phyloP scores from a whole-genome alignment of 1,140 invertebrate genomes.

The Ostrea edulis region DNA sequence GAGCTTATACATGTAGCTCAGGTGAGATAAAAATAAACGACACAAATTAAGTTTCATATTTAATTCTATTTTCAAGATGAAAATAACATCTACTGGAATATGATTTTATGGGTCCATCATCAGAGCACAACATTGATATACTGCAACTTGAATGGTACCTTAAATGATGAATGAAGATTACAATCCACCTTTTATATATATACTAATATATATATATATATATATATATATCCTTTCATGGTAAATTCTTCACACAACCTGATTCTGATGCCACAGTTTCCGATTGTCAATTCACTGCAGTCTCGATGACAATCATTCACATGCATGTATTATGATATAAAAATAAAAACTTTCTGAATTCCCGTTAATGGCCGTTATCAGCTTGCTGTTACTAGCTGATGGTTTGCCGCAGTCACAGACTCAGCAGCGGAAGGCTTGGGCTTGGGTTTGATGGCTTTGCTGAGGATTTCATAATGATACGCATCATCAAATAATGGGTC shows the following conservation, averaged over 20 bases:
- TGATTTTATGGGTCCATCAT: no score
- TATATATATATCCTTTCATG: background rate
- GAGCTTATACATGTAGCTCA: no score
- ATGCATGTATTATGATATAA: background rate
- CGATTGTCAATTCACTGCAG: background rate
- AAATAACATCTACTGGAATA: no score
- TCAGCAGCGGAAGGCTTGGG: background rate
- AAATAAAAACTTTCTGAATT: no score
- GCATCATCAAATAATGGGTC: conserved; percentile 73
- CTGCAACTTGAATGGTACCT: no score
- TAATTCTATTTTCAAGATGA: no score
- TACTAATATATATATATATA: no score
- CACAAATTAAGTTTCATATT: no score
- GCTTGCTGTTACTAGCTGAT: background rate
- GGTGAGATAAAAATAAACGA: no score
- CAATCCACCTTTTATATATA: no score
- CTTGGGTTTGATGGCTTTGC: conserved; percentile 65
- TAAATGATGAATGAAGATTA: no score
- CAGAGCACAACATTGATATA: no score
- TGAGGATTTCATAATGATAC: conserved; percentile 74
- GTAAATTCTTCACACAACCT: background rate
- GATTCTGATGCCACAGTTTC: background rate
- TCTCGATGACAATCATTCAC: background rate
- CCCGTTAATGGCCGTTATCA: background rate
- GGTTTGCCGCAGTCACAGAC: background rate